Conservation (phyloP, 2,888 invertebrate genomes). For the Rotaria socialis region DNA sequence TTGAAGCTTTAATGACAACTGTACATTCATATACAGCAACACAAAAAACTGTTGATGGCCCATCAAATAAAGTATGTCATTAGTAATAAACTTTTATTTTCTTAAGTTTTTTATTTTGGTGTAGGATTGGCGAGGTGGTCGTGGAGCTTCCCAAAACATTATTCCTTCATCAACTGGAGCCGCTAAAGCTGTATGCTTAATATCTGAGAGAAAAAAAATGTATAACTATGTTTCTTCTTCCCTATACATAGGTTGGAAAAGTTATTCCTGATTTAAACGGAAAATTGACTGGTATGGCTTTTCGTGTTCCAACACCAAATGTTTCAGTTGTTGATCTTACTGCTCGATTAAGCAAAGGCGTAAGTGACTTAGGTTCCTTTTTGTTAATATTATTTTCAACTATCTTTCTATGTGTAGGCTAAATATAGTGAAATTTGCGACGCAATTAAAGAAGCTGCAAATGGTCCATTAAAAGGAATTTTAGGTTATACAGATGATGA, state of each 20-base stretch:
- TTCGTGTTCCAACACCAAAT: slow-evolving; percentile 93
- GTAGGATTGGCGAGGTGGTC: slow-evolving; percentile 89
- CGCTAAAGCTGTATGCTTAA: slow-evolving; percentile 82
- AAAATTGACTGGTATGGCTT: slow-evolving; percentile 97
- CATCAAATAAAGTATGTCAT: slow-evolving; percentile 65
- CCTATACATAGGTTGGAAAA: slow-evolving; percentile 67
- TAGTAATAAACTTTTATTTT: background rate
- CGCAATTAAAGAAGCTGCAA: slow-evolving; percentile 75
- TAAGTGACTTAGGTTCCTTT: slow-evolving; percentile 46
- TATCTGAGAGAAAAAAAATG: background rate
- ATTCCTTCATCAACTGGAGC: slow-evolving; percentile 98
- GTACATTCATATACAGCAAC: slow-evolving; percentile 94
- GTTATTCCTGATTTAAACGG: slow-evolving; percentile 94
- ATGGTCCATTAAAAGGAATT: slow-evolving; percentile 81
- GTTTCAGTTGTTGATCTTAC: slow-evolving; percentile 98
- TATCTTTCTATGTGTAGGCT: slow-evolving; percentile 60
- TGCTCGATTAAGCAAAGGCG: slow-evolving; percentile 62
- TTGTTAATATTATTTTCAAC: too few relatives aligned
- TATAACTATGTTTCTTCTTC: background rate
- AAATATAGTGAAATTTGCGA: slow-evolving; percentile 82
- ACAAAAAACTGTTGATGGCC: slow-evolving; percentile 94
- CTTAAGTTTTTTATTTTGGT: background rate
- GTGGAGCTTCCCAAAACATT: slow-evolving; percentile 96
- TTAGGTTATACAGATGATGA: slow-evolving; percentile 91
- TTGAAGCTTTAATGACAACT: slow-evolving; percentile 92